Evolutionary conservation across 2,888 invertebrate genomes (phyloP).

Genomic region (Polydrusus cervinus): DNA sequence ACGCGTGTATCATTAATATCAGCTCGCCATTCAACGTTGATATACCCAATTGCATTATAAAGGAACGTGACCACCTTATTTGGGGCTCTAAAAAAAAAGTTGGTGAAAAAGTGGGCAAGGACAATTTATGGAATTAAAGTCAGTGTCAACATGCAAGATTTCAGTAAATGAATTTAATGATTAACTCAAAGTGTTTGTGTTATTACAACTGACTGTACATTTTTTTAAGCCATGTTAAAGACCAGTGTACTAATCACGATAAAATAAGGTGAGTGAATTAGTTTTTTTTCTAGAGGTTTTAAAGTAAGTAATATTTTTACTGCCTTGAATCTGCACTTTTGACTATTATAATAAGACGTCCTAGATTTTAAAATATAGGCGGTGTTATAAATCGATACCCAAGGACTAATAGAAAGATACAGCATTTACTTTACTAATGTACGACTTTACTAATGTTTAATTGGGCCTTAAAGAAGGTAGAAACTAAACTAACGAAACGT

Average conservation of each 20-base stretch:
- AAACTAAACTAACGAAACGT: no score
- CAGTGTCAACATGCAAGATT: not conserved
- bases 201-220: not conserved
- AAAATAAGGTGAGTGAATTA: constrained; percentile 1
- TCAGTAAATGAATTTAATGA: no score
- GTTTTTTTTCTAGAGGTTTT: no score
- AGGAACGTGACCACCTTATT: constrained; percentile 1
- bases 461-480: no score
- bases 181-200: not conserved
- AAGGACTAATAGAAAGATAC: no score
- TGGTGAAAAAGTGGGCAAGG: not conserved
- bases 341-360: no score
- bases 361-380: no score
- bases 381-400: no score
- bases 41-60: constrained; percentile 22
- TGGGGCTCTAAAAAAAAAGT: not conserved
- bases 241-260: not conserved
- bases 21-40: not conserved
- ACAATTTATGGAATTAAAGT: not conserved
- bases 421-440: no score
- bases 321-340: no score
- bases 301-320: no score
- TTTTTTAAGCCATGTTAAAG: constrained; percentile 3
- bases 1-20: constrained; percentile 14
- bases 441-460: no score